A percentile compares a stretch with the other conserved stretches of the same genome.
Conservation (phyloP, 1,140 invertebrate genomes). For the Heliconius hermathena region DNA sequence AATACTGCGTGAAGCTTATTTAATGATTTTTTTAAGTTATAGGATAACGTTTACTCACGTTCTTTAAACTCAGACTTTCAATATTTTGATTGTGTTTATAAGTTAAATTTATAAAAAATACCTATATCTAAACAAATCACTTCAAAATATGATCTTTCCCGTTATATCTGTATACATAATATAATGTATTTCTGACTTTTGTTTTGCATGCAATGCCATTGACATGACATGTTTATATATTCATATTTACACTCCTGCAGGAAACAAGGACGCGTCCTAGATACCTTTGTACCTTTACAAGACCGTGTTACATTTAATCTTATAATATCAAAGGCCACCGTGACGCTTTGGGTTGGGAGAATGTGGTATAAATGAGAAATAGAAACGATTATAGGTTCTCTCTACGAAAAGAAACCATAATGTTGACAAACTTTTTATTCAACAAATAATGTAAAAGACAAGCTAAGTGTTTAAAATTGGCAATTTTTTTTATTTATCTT, state of each 20-base stretch:
- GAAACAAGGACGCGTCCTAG: conserved; percentile 10
- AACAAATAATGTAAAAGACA: too few species aligned
- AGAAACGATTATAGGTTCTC: neutral
- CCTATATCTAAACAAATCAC: too few species aligned
- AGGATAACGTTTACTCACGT: too few species aligned
- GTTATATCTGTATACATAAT: neutral
- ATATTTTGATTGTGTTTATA: too few species aligned
- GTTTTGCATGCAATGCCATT: neutral
- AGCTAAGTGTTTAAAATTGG: neutral
- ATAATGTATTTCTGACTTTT: neutral
- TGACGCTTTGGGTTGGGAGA: neutral
- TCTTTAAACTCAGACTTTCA: too few species aligned
- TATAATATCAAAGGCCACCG: neutral
- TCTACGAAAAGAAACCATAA: neutral
- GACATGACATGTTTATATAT: neutral
- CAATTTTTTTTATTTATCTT: too few species aligned
- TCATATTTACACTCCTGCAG: conserved; percentile 1
- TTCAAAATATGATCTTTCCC: neutral
- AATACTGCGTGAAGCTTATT: too few species aligned
- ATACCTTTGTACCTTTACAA: neutral
- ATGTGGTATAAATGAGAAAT: too few species aligned
- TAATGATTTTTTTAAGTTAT: too few species aligned
- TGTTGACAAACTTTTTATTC: too few species aligned
- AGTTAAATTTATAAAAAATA: too few species aligned
- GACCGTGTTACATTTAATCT: neutral